Conservation (phyloP, 1,140 invertebrate genomes). For the Anastatus disparis region DNA sequence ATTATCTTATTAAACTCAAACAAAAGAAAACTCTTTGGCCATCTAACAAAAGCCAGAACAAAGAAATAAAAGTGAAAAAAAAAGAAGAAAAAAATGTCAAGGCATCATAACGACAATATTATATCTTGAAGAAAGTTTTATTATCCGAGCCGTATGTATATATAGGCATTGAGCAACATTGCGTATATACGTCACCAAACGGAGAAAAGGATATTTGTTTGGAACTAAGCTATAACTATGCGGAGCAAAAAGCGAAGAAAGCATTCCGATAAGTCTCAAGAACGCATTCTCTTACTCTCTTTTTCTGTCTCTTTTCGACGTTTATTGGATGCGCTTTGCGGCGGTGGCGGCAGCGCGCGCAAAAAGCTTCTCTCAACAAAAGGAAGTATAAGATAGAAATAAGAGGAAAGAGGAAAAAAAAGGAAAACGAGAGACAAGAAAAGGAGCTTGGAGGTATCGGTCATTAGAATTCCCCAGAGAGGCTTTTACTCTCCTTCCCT, state of each 20-base stretch:
- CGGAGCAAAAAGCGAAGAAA: conserved; percentile 2
- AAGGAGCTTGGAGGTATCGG: conserved; percentile 11
- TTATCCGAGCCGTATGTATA: neutral
- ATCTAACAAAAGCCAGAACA: too few relatives aligned
- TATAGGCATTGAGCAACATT: too few relatives aligned
- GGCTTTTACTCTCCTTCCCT: conserved; percentile 1
- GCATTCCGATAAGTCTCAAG: conserved; percentile 13
- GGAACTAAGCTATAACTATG: conserved; percentile 1
- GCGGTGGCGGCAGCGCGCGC: neutral
- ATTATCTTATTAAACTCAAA: too few relatives aligned
- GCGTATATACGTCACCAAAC: too few relatives aligned
- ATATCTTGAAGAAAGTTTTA: neutral
- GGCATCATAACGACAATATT: neutral
- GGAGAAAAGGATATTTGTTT: neutral
- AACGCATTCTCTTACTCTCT: too few relatives aligned
- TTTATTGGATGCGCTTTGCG: conserved; percentile 29
- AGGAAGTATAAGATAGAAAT: neutral
- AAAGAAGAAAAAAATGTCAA: too few relatives aligned
- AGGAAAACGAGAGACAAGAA: neutral
- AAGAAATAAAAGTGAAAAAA: too few relatives aligned
- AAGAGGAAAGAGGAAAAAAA: neutral
- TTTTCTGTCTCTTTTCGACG: too few relatives aligned
- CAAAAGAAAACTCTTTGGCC: too few relatives aligned
- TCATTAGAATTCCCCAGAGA: conserved; percentile 35
- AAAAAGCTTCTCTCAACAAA: neutral